phyloP scores from a whole-genome alignment of 2,113 vertebrate species.

The Ginglymostoma cirratum region DNA sequence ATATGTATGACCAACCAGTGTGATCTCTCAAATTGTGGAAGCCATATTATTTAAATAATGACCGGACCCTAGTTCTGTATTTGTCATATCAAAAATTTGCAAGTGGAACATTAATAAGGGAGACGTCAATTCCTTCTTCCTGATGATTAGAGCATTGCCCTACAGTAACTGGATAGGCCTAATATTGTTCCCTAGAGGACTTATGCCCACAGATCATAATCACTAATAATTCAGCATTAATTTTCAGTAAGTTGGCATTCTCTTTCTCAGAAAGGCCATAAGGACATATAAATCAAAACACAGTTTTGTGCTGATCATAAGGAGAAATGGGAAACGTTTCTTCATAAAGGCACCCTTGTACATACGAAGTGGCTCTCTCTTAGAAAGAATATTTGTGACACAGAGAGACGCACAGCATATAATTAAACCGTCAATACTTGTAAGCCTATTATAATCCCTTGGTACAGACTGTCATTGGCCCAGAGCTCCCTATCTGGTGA shows the following conservation, averaged over 20 bases:
- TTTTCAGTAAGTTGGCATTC: not conserved
- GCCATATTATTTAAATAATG: not conserved
- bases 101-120: not conserved
- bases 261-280: not conserved
- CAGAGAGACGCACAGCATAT: not conserved
- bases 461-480: not conserved
- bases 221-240: conserved; percentile 4
- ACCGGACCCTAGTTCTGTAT: not conserved
- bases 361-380: not conserved
- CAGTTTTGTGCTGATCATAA: not conserved
- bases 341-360: not conserved
- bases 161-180: not conserved
- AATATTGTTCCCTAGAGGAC: not conserved
- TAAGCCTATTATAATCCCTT: not conserved
- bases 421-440: not conserved
- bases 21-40: too few species aligned
- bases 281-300: not conserved
- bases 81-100: not conserved
- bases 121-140: not conserved
- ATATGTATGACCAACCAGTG: too few species aligned
- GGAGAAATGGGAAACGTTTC: not conserved
- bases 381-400: not conserved
- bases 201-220: not conserved
- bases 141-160: not conserved
- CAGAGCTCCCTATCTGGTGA: not conserved